Percentiles rank a stretch among this genome's conserved stretches.
These are phyloP conservation scores for Stenotaenia linearis DNA, from an alignment of 2,888 invertebrate species.

Conservation along the genomic window DNA sequence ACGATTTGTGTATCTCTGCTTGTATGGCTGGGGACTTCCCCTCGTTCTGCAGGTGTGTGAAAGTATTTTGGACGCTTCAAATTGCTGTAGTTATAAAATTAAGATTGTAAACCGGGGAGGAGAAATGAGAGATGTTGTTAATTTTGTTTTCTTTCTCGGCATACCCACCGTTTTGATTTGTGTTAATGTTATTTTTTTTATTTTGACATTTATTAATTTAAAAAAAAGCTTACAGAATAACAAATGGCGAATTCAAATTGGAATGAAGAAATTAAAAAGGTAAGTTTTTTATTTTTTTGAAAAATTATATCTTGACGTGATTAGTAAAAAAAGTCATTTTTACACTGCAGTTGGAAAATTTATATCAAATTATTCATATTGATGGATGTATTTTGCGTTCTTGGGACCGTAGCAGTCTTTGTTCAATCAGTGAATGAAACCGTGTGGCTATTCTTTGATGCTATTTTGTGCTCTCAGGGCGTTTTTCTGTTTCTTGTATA, in stretches of 20 bases:
- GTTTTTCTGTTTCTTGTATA: background rate
- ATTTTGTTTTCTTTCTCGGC: background rate
- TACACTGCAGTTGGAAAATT: background rate
- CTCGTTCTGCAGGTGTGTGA: background rate
- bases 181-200: background rate
- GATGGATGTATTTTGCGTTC: background rate
- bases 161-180: background rate
- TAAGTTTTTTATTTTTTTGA: background rate
- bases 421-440: background rate
- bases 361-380: background rate
- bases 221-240: background rate
- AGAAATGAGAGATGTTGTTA: background rate
- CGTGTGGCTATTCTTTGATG: background rate
- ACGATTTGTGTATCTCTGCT: background rate
- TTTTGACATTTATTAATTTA: background rate
- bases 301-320: too few species aligned
- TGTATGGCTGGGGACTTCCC: too few species aligned
- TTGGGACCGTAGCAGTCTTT: background rate
- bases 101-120: background rate
- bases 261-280: background rate
- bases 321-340: too few species aligned
- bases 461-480: background rate
- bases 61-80: background rate
- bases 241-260: too few species aligned
- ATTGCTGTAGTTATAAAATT: background rate